A percentile compares a stretch with the other conserved stretches of the same genome.
Conservation (phyloP, 1,140 invertebrate species). For the Zaprionus ghesquierei region DNA sequence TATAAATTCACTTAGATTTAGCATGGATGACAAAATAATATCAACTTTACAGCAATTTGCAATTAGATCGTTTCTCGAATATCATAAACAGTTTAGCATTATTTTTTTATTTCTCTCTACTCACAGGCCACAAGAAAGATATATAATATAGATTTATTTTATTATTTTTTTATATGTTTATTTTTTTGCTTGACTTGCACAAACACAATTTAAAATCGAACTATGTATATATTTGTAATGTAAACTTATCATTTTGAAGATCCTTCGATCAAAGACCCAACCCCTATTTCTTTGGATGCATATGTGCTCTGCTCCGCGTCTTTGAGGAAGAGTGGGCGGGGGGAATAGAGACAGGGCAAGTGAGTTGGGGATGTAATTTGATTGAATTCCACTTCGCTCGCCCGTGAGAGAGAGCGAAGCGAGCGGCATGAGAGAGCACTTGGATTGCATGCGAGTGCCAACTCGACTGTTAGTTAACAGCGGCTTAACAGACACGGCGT, state of each 20-base stretch:
- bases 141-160: slow-evolving; percentile 9
- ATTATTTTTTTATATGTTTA: slow-evolving; percentile 18
- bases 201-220: slow-evolving; percentile 41
- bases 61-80: slow-evolving; percentile 24
- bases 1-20: slow-evolving; percentile 14
- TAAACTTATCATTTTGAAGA: slow-evolving; percentile 45
- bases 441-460: slow-evolving; percentile 8
- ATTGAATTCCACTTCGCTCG: neutral
- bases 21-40: slow-evolving; percentile 25
- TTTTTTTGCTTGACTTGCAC: slow-evolving; percentile 44
- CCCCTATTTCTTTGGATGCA: slow-evolving; percentile 32
- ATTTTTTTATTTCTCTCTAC: slow-evolving; percentile 46
- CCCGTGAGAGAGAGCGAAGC: slow-evolving; percentile 15
- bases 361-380: neutral
- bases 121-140: slow-evolving; percentile 43
- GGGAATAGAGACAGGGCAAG: neutral
- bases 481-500: neutral
- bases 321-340: too few species aligned
- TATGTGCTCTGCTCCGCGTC: neutral
- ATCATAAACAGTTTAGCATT: slow-evolving; percentile 34
- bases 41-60: slow-evolving; percentile 33
- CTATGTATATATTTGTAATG: slow-evolving; percentile 8
- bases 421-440: slow-evolving; percentile 44
- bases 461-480: slow-evolving; percentile 24
- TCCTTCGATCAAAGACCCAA: slow-evolving; percentile 33